Base-by-base conservation (phyloP, 2,888 invertebrate species). In the Drosophila nr. perissopoda region DNA sequence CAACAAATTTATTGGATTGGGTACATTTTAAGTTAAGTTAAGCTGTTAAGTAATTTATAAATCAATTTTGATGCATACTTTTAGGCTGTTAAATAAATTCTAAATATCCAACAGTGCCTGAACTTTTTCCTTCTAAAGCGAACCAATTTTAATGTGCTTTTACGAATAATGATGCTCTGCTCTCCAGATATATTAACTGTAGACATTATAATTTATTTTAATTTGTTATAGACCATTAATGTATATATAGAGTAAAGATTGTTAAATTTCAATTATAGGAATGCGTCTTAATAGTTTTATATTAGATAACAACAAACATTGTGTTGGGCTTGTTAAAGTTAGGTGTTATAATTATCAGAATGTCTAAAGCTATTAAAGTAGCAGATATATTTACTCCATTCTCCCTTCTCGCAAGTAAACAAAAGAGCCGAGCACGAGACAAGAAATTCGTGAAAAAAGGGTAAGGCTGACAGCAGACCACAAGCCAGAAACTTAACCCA, bases 401-500 rank as follows among this genome's bases (percentile, higher is more conserved):
- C 34, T 13, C 18, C 29, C 36, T 21, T n/a, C 8, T 34, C 18
- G 57, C 10, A 56, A 31, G 59, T 36, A 60, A 52, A 34, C n/a
- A 70, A 36, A 51, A 33, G 31, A 48, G 1, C 10, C 42, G 29
- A 71, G 56, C 63, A 72, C 72, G 54, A 74, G 74, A 40, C 67
- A 53, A 51, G 29, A 64, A 16, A 38, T 49, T 4, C 25, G 27
- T 4, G 57, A 70, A 75, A 40, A 38, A 36, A 58, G 63, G 71
- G 64, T 52, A 31, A 27, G 21, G 36, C 21, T 8, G 52, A 58
- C 64, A 68, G 52, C n/a, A 16, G 52, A 64, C 58, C 72, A 52
- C 59, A 76, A 72, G 79, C 75, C 79, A 71, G 60, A 68, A 84
- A 70, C 74, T 64, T 68, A 59, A 67, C 70, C 70, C 70, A 48